phyloP scores from a whole-genome alignment of 2,888 invertebrate genomes.

The Sycophila texana region DNA sequence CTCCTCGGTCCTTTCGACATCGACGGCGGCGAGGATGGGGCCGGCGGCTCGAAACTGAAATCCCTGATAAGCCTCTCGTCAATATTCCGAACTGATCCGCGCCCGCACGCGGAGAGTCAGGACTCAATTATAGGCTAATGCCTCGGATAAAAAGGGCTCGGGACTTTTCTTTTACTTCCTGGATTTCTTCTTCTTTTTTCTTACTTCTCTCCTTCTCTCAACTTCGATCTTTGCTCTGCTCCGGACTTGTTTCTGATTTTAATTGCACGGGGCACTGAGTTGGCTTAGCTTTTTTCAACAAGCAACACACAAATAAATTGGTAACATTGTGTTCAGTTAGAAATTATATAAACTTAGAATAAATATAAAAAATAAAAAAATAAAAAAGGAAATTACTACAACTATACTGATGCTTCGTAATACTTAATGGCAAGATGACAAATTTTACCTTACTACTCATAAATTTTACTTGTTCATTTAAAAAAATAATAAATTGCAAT shows the following conservation, averaged over 20 bases:
- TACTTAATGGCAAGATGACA: no score
- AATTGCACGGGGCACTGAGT: background rate
- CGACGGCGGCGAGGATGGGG: background rate
- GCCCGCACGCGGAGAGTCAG: conserved; percentile 18
- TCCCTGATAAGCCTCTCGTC: conserved; percentile 54
- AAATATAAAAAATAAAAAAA: no score
- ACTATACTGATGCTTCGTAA: no score
- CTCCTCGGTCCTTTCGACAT: conserved; percentile 31
- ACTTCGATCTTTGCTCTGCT: background rate
- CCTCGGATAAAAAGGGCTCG: conserved; percentile 18
- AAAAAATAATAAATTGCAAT: no score
- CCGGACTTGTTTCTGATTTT: background rate
- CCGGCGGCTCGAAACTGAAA: conserved; percentile 44
- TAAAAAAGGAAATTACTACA: no score
- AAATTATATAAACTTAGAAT: no score
- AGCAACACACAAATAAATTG: no score
- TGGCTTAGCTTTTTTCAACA: no score
- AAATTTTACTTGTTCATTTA: no score
- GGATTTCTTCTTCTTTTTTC: background rate
- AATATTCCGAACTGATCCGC: conserved; percentile 51
- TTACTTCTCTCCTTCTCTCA: background rate
- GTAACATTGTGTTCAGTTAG: no score
- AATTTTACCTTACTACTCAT: no score
- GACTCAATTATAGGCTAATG: conserved; percentile 56
- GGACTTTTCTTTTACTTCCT: background rate